phyloP scores from a whole-genome alignment of 2,797 vertebrate genomes.

The Falco novaeseelandiae region DNA sequence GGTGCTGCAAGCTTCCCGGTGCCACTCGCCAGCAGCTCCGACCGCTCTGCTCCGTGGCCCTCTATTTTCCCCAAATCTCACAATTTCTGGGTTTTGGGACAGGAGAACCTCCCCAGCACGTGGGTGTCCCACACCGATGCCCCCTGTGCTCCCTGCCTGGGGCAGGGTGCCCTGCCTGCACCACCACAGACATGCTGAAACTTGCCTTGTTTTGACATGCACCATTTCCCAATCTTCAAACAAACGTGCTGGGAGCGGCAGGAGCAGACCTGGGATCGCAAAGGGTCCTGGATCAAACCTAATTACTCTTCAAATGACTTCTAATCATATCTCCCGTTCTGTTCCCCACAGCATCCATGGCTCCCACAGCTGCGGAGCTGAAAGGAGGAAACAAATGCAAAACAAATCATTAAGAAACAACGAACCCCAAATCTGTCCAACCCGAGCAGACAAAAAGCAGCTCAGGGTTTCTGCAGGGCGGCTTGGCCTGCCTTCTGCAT shows the following conservation, averaged over 20 bases:
- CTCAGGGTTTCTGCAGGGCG: background rate
- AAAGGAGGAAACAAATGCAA: background rate
- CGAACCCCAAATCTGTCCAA: background rate
- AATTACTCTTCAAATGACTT: conserved; percentile 26
- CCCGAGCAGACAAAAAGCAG: background rate
- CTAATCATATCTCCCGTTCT: background rate
- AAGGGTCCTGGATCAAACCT: background rate
- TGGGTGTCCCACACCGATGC: fast-evolving
- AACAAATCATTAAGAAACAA: background rate
- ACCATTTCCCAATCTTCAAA: background rate
- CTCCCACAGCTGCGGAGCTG: background rate
- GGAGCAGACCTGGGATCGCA: background rate
- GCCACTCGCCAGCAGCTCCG: background rate
- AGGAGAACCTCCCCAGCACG: fast-evolving
- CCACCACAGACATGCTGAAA: fast-evolving
- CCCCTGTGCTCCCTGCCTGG: background rate
- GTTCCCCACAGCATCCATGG: background rate
- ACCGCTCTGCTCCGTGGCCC: fast-evolving
- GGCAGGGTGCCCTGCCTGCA: background rate
- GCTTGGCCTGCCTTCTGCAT: background rate
- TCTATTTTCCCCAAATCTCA: background rate
- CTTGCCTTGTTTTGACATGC: background rate
- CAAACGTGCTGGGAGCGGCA: background rate
- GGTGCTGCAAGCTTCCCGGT: fast-evolving
- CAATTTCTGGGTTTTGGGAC: background rate